These are phyloP conservation scores for Eumaeus atala DNA, from an alignment of 1,140 invertebrate genomes.

Conservation along the genomic window DNA sequence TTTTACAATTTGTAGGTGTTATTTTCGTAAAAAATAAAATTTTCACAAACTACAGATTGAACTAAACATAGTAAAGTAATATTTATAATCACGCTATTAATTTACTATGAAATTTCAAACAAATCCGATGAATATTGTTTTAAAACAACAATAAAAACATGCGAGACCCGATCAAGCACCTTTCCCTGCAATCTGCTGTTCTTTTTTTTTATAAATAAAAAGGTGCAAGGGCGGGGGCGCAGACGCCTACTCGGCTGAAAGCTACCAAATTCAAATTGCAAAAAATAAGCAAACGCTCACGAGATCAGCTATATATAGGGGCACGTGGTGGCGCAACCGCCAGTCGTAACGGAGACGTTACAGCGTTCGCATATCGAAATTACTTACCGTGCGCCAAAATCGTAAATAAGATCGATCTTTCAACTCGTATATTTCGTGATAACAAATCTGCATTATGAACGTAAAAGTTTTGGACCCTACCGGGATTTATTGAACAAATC, in stretches of 20 bases:
- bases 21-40: too few relatives aligned
- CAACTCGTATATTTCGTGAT: constrained; percentile 16
- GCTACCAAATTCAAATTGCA: constrained; percentile 70
- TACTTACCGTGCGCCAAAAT: constrained; percentile 38
- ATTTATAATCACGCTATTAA: too few relatives aligned
- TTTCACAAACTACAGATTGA: too few relatives aligned
- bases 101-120: too few relatives aligned
- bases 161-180: constrained; percentile 5
- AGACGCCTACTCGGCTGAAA: constrained; percentile 62
- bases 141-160: neutral
- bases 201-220: constrained; percentile 44
- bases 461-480: constrained; percentile 64
- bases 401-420: constrained; percentile 66
- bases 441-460: constrained; percentile 48
- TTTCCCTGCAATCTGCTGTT: constrained; percentile 25
- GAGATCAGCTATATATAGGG: constrained; percentile 59
- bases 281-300: constrained; percentile 62
- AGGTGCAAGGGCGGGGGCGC: constrained; percentile 56
- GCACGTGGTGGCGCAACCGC: constrained; percentile 57
- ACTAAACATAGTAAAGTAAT: too few relatives aligned
- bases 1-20: too few relatives aligned
- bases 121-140: too few relatives aligned
- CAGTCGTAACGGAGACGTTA: constrained; percentile 51
- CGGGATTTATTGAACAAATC: constrained; percentile 41
- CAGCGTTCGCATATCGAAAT: constrained; percentile 44